A percentile compares a stretch with the other conserved stretches of the same genome.
These are phyloP conservation scores for Mergus octosetaceus DNA, from an alignment of 2,797 vertebrate genomes.

Conservation along the genomic window DNA sequence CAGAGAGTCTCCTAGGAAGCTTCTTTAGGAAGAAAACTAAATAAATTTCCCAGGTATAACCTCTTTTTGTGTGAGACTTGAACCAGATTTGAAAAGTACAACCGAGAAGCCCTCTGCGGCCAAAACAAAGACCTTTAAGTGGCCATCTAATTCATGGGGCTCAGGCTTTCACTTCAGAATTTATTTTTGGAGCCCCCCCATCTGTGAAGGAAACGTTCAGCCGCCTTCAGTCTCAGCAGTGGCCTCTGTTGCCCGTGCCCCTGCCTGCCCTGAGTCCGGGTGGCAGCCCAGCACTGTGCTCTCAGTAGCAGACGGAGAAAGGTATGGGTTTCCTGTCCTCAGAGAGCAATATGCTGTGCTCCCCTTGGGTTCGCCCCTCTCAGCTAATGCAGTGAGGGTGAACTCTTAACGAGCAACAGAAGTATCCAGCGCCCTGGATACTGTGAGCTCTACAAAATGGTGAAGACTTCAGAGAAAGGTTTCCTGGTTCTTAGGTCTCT, in stretches of 20 bases:
- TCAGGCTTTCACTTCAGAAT: not conserved
- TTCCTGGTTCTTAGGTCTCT: not conserved
- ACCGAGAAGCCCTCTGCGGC: not conserved
- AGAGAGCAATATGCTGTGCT: fast-evolving
- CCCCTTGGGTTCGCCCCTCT: not conserved
- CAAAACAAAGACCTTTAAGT: not conserved
- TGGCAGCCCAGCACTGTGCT: fast-evolving
- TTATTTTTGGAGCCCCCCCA: not conserved
- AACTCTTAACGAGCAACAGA: not conserved
- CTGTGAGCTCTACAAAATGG: no score
- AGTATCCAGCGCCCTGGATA: not conserved
- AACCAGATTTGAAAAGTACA: not conserved
- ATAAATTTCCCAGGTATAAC: not conserved
- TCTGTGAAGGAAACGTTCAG: not conserved
- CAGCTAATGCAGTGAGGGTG: not conserved
- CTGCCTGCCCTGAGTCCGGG: no score
- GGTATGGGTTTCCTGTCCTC: not conserved
- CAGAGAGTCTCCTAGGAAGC: not conserved
- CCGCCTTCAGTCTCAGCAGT: not conserved
- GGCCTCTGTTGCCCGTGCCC: not conserved
- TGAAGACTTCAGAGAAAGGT: not conserved
- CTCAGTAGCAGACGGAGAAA: not conserved
- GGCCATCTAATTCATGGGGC: not conserved
- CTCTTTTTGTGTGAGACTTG: not conserved
- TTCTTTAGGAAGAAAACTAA: not conserved